These are phyloP conservation scores for Anoplopoma fimbria DNA, from an alignment of 2,113 vertebrate genomes.

Conservation along the genomic window DNA sequence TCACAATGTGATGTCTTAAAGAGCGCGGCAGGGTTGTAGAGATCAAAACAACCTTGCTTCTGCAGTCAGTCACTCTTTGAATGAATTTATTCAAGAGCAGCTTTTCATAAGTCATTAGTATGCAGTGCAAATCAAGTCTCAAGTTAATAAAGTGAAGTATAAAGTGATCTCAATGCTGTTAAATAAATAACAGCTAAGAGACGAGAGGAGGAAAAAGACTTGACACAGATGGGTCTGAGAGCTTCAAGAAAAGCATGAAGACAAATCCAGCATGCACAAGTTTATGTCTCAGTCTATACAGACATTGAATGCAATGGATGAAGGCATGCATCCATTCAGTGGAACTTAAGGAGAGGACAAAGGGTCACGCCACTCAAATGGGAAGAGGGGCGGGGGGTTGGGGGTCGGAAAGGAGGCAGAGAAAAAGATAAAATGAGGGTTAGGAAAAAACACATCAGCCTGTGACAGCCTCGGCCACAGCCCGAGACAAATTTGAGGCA, in stretches of 20 bases:
- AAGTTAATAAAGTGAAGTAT: not conserved
- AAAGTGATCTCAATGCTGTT: not conserved
- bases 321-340: not conserved
- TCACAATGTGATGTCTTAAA: slow-evolving; percentile 14
- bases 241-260: not conserved
- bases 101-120: not conserved
- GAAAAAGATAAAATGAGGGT: not conserved
- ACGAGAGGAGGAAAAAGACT: no score
- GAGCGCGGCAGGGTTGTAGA: not conserved
- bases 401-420: not conserved
- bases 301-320: slow-evolving; percentile 4
- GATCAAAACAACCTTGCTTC: not conserved
- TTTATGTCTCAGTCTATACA: not conserved
- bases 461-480: slow-evolving; percentile 23
- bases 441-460: slow-evolving; percentile 7
- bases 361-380: slow-evolving; percentile 22
- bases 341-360: slow-evolving; percentile 4
- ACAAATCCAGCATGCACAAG: not conserved
- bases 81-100: not conserved
- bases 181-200: not conserved
- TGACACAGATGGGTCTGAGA: not conserved
- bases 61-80: not conserved
- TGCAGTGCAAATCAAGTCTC: not conserved
- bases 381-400: not conserved
- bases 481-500: slow-evolving; percentile 34